Evolutionary conservation across 2,888 invertebrate species (phyloP), one percentile per base, ranked within the genome.

Genomic region (Mythimna loreyi): DNA sequence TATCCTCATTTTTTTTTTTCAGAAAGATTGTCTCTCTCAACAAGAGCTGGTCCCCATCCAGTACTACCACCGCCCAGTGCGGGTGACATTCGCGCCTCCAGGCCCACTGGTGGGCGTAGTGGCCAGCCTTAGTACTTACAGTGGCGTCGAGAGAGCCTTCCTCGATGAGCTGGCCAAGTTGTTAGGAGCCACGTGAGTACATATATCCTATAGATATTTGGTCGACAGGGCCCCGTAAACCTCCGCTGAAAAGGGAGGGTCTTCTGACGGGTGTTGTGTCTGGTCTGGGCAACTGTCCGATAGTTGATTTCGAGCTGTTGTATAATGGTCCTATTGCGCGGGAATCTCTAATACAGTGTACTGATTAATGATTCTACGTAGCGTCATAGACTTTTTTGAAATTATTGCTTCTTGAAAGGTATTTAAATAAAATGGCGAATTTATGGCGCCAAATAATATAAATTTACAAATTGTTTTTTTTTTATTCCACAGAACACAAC

Each of bases 91-190:
- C 83, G 85, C 93, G 0, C 86, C 91, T 0, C 91, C 92, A 63
- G 97, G 97, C 0, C 91, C 93, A 0, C 91, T 99, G 25, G 84
- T 89, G 0, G 97, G 97, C 53, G 98, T 98, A 84, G 98, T 98
- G 0, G 96, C 98, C 66, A 97, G 98, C 13, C 96, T 98, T 77
- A 98, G 98, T 84, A 97, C 97, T 0, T 99, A 98, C 90, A 93
- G 96, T 16, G 97, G 97, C 0, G 94, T 96, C 11, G 98, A 99
- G 92, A 94, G 98, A 33, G 96, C 96, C 28, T 98, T 97, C 86
- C 94, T 99, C 0, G 97, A 97, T 68, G 96, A 97, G 45, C 91
- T 99, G 49, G 97, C 97, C 1, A 96, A 96, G 79, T 91, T 96
- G 40, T 92, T 99, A 16, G 98, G 99, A 1, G 98, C 98, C 3